Evolutionary conservation across 2,888 invertebrate species (phyloP).

Genomic region (Cephus spinipes): DNA sequence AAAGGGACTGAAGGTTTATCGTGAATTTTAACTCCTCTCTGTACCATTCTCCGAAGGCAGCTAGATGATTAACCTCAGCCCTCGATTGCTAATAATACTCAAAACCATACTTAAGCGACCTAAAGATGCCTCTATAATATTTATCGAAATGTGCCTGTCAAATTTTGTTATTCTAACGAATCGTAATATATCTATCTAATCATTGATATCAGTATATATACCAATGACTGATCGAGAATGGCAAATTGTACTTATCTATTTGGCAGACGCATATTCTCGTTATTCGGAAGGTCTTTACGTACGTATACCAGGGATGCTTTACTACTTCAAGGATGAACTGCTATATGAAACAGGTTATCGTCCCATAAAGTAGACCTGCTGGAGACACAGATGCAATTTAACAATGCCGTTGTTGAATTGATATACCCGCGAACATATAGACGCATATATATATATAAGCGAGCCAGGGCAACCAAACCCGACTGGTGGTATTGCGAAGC

Average conservation of each 20-base stretch:
- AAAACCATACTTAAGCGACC: not conserved
- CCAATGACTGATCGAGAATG: too few species aligned
- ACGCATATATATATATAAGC: constrained; percentile 36
- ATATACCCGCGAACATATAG: constrained; percentile 46
- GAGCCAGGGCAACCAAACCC: not conserved
- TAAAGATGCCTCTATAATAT: not conserved
- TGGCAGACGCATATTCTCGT: constrained; percentile 21
- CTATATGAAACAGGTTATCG: constrained; percentile 43
- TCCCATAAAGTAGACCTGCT: constrained; percentile 47
- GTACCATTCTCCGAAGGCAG: not conserved
- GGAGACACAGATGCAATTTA: constrained; percentile 59
- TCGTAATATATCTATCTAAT: not conserved
- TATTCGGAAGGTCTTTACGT: constrained; percentile 22
- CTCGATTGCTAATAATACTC: not conserved
- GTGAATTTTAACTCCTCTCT: not conserved
- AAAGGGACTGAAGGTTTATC: constrained; percentile 4
- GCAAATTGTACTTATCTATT: not conserved
- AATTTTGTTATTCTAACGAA: not conserved
- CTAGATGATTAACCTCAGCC: not conserved
- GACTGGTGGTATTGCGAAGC: constrained; percentile 46
- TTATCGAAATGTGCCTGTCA: not conserved
- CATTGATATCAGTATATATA: not conserved
- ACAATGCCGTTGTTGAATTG: constrained; percentile 52
- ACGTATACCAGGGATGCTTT: constrained; percentile 20
- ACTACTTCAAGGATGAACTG: constrained; percentile 30